Conservation (phyloP, 1,140 invertebrate genomes). For the Chionoecetes opilio region DNA sequence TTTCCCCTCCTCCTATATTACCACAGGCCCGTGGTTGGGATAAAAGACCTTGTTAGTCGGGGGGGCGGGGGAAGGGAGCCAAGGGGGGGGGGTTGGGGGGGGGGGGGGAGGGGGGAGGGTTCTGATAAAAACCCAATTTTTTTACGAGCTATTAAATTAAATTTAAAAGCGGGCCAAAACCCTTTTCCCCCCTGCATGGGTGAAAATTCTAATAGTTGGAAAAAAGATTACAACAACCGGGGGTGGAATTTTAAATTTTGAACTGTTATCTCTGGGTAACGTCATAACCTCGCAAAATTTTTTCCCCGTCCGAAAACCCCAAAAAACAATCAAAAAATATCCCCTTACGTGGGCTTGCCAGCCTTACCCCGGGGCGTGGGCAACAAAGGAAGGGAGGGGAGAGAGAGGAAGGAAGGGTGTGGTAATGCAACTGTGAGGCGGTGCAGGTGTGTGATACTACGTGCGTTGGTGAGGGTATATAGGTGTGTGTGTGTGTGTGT, state of each 20-base stretch:
- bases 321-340: neutral
- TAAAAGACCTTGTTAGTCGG: neutral
- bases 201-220: slow-evolving; percentile 60
- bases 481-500: slow-evolving; percentile 38
- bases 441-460: neutral
- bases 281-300: neutral
- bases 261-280: slow-evolving; percentile 21
- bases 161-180: slow-evolving; percentile 35
- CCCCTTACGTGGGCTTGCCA: neutral
- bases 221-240: slow-evolving; percentile 16
- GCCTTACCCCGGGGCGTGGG: neutral
- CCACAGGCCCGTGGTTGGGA: neutral
- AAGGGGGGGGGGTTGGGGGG: neutral
- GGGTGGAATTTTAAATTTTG: slow-evolving; percentile 33
- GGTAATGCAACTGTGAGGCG: neutral
- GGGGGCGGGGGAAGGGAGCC: neutral
- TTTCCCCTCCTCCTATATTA: too few species aligned
- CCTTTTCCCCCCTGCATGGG: slow-evolving; percentile 24
- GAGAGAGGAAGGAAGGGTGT: too few species aligned
- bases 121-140: slow-evolving; percentile 44
- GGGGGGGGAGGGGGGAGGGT: neutral
- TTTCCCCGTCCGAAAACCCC: neutral
- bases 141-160: slow-evolving; percentile 47
- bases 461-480: slow-evolving; percentile 28
- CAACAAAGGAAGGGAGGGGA: neutral